Base-by-base conservation (phyloP, 1,140 invertebrate genomes). In the Drosophila repleta region DNA sequence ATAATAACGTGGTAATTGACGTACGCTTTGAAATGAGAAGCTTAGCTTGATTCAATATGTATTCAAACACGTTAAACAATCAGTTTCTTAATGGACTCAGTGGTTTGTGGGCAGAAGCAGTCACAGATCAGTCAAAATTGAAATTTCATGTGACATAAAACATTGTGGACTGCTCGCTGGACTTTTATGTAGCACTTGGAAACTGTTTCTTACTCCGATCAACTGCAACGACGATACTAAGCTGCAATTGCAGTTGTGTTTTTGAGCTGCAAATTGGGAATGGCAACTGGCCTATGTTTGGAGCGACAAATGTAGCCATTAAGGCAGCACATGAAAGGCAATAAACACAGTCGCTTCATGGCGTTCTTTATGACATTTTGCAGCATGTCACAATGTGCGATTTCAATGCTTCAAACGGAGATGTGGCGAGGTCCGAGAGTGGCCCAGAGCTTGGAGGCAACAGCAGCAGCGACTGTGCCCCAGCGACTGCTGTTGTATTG, bases 291-390 rank as follows among this genome's bases (percentile, higher is more conserved):
- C 37, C 53, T 26, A 24, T 32, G 18, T 18, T 26, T 29, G 26
- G 64, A 24, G 56, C 56, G 21, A 48, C 64, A 65, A 87, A 73
- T 87, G 75, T 69, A 82, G 64, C 76, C 83, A 82, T 88, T 87
- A 88, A 57, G 62, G 58, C 64, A 35, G 58, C 82, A 78, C 83
- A 88, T 88, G 76, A 79, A 87, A 87, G 81, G 82, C 82, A 82
- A 87, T 87, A 87, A 87, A 88, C 82, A 81, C 74, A 64, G 65
- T 70, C 66, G 74, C 70, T 76, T 82, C 61, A 51, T 58, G 65
- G 78, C 32, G 69, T 80, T 78, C 74, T 85, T 85, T 85, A 85
- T 85, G 78, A 76, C 82, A 85, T 81, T 85, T 85, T 26, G 68
- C 69, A 77, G 13, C n/a, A 52, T 58, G 49, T 65, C 57, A 29